Base-by-base conservation (phyloP, 1,140 invertebrate genomes). In the Cryptotermes secundus region DNA sequence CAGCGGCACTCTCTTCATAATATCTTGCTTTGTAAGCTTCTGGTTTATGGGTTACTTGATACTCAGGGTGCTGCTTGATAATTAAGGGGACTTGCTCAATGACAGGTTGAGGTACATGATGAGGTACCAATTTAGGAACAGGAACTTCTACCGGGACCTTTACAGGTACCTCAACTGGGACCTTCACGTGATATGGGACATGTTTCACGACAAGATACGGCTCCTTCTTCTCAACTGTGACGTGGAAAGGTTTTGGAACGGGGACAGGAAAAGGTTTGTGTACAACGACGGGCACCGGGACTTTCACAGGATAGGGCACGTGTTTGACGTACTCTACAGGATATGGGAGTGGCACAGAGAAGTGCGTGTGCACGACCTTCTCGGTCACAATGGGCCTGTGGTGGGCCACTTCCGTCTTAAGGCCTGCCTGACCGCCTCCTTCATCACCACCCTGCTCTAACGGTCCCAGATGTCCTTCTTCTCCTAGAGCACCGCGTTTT, bases 21-120 rank as follows among this genome's bases (percentile, higher is more conserved):
- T 72, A 26, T 12, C 1, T 49, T 49, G 12, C 19, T 49, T 49
- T 19, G 19, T 49, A 49, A 19, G 16, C 1, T 72, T 72, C 26
- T n/a, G 0, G 59, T 72, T 72, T 72, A 2, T 31, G 26, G 45
- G 22, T 49, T 49, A 0, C 19, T 16, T 49, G 45, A 49, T 22
- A 19, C 10, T 72, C 4, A 72, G 26, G n/a, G 1, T 31, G 59
- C 9, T 72, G 26, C 26, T n/a, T n/a, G 59, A 31, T 72, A 72
- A 31, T 31, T 80, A 93, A 92, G 49, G 93, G 92, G 9, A 95
- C 92, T 86, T 93, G 92, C 86, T 93, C 94, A 65, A 93, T 93
- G 91, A 95, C 95, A 81, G 94, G 94, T 89, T 93, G 92, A 83
- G 86, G 93, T 92, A 94, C 90, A 85, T 92, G 93, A 10, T 31